Evolutionary conservation across 2,888 invertebrate species (phyloP).

Genomic region (Luperina nickerlii): DNA sequence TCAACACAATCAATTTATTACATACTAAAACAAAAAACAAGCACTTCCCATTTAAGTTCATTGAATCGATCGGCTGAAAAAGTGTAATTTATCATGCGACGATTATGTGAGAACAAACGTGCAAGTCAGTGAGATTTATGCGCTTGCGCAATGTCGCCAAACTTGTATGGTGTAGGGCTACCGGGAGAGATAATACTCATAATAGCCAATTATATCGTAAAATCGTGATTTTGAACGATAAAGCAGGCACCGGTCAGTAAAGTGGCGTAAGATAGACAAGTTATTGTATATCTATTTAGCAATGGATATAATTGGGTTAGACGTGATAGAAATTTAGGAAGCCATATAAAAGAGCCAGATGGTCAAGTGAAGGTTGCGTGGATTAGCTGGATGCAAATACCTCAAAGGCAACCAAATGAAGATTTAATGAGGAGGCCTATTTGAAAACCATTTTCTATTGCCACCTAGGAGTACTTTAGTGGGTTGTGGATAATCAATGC

Average conservation of each 20-base stretch:
- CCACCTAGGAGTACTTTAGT: not conserved
- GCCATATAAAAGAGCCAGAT: not conserved
- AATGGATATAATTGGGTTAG: constrained; percentile 7
- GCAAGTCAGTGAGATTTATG: constrained; percentile 61
- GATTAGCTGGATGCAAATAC: not conserved
- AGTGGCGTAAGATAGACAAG: constrained; percentile 39
- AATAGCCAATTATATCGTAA: constrained; percentile 59
- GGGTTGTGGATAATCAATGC: not conserved
- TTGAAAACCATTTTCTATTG: not conserved
- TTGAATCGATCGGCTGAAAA: constrained; percentile 64
- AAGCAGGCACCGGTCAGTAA: constrained; percentile 11
- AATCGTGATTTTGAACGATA: constrained; percentile 60
- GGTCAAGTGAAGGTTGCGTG: not conserved
- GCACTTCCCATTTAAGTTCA: constrained; percentile 58
- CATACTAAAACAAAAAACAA: constrained; percentile 51
- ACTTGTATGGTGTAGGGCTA: constrained; percentile 55
- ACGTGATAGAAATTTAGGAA: constrained; percentile 10
- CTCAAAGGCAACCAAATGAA: not conserved
- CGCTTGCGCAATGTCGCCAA: constrained; percentile 54
- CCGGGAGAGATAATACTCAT: constrained; percentile 48
- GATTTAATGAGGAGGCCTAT: not conserved
- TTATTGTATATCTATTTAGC: constrained; percentile 34
- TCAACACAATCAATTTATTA: constrained; percentile 58
- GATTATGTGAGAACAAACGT: constrained; percentile 67
- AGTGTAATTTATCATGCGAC: constrained; percentile 63